Base-by-base conservation (phyloP, 1,140 invertebrate genomes). In the Wiebesia pumilae region DNA sequence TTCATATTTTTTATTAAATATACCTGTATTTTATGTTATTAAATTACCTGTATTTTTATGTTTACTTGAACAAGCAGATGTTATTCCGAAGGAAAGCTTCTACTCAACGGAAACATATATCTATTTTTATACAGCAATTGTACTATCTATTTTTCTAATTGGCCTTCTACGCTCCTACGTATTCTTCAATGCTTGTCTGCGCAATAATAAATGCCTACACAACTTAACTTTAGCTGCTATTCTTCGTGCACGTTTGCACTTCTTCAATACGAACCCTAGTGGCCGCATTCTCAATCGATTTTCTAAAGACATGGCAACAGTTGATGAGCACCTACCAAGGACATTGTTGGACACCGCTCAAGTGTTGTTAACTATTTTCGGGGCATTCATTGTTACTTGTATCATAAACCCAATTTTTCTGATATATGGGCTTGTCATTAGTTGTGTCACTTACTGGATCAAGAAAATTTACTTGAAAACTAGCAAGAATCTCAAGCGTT, bases 301-400 rank as follows among this genome's bases (percentile, higher is more conserved):
- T 88, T 96, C 96, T 1, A 97, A 97, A 92, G 97, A 97, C 87
- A 95, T 97, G 91, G 97, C 97, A 0, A 95, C 96, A 0, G 95
- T 98, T 88, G 98, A 99, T 91, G 98, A 99, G 93, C 90, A 96
- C 0, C 92, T 99, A n/a, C 98, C 98, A 75, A 94, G 94, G 75
- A 94, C 95, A 27, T 95, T 97, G 79, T 94, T 98, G 81, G 98
- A 99, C 91, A 96, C 97, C 82, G 94, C 97, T 3, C 95, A 95
- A 91, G 95, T 96, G 21, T 95, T 95, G 73, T 91, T 97, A 27
- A 94, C 95, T 54, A 95, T 96, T 93, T 90, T 94, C 40, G 96
- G 95, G 40, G 94, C 95, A 2, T 90, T 95, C 3, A 90, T 96
- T 7, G 95, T 98, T 30, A 96, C 97, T 1, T 96, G 96, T 38